phyloP scores from a whole-genome alignment of 2,888 invertebrate genomes.

The Nephrotoma flavescens region DNA sequence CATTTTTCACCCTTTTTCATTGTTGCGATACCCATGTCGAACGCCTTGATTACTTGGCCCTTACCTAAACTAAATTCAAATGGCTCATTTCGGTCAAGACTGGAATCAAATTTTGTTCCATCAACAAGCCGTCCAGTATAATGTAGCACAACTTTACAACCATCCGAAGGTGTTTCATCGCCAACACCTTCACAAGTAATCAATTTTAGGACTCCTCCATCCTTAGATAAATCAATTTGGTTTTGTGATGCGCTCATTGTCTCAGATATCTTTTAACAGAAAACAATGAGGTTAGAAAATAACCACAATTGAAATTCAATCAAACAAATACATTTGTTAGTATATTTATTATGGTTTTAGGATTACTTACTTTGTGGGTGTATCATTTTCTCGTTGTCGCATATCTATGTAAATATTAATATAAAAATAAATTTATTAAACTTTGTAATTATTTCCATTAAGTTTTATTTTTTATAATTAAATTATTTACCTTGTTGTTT shows the following conservation, averaged over 20 bases:
- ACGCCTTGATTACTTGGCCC: constrained; percentile 84
- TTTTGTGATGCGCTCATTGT: neutral
- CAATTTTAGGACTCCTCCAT: constrained; percentile 27
- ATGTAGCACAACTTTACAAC: constrained; percentile 63
- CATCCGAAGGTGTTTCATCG: constrained; percentile 50
- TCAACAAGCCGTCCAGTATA: constrained; percentile 77
- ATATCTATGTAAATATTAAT: too few relatives aligned
- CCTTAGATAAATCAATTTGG: constrained; percentile 24
- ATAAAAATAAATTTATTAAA: too few relatives aligned
- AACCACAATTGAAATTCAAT: neutral
- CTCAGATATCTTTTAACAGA: neutral
- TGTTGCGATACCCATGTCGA: constrained; percentile 85
- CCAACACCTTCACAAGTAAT: constrained; percentile 51
- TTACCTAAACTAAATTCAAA: constrained; percentile 80
- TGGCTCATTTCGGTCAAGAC: constrained; percentile 63
- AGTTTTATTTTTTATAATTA: too few relatives aligned
- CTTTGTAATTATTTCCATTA: too few relatives aligned
- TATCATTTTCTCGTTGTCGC: too few relatives aligned
- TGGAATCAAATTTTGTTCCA: constrained; percentile 88
- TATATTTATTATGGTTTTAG: neutral
- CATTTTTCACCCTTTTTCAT: constrained; percentile 87
- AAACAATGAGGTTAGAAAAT: neutral
- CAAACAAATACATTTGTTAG: neutral
- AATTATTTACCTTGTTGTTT: too few relatives aligned
- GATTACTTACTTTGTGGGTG: too few relatives aligned